These are phyloP conservation scores for human (Homo sapiens) DNA, from an alignment of 2,113 vertebrate genomes.

Conservation along the genomic window GRCh38 chr20:58800501-58801000, in stretches of 20 bases:
- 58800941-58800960: neutral
- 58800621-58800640: too few relatives aligned
- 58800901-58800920: neutral
- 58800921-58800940: neutral
- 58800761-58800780: neutral
- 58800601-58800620: neutral
- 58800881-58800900: fast-evolving
- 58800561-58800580: fast-evolving
- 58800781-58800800: fast-evolving
- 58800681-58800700: neutral
- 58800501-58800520: slow-evolving; percentile 75
- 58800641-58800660: fast-evolving
- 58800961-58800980: too few relatives aligned
- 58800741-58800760: fast-evolving
- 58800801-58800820: neutral
- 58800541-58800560: slow-evolving; percentile 79
- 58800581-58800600: fast-evolving
- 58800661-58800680: neutral
- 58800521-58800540: too few relatives aligned
- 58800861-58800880: neutral
- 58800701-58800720: too few relatives aligned
- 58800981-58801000: neutral
- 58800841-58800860: fast-evolving
- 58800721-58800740: neutral
- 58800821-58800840: fast-evolving